Percentiles rank a stretch among this genome's conserved stretches.
Conservation (phyloP, 1,140 invertebrate species). For the Scaptomyza pallida region DNA sequence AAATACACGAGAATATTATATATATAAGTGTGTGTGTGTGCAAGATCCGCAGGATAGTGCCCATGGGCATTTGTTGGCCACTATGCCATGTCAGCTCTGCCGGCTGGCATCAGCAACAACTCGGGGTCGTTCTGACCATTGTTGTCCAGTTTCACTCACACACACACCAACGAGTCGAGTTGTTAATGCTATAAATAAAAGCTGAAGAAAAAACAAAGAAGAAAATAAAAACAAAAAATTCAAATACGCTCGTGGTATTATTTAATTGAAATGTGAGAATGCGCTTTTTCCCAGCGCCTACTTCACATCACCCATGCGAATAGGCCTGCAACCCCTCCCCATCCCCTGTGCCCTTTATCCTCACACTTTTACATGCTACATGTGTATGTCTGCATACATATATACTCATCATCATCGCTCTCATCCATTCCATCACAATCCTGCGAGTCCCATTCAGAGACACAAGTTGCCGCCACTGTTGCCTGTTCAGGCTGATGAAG, state of each 20-base stretch:
- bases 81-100: constrained; percentile 8
- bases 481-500: constrained; percentile 63
- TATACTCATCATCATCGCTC: constrained; percentile 3
- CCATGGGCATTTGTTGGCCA: constrained; percentile 14
- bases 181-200: constrained; percentile 74
- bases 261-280: constrained; percentile 81
- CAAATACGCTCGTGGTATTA: constrained; percentile 61
- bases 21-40: not conserved
- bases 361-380: no score
- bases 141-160: constrained; percentile 63
- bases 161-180: no score
- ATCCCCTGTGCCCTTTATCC: no score
- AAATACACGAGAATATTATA: not conserved
- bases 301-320: constrained; percentile 48
- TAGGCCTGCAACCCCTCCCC: not conserved
- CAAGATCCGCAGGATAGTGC: constrained; percentile 3
- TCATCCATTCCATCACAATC: constrained; percentile 26
- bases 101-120: constrained; percentile 12
- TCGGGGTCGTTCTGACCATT: constrained; percentile 31
- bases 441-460: constrained; percentile 67
- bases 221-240: constrained; percentile 31
- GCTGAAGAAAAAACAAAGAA: constrained; percentile 47
- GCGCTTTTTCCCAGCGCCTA: constrained; percentile 72
- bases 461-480: constrained; percentile 32
- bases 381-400: not conserved